These are phyloP conservation scores for Colinus virginianus DNA, from an alignment of 2,113 vertebrate species.

Conservation along the genomic window DNA sequence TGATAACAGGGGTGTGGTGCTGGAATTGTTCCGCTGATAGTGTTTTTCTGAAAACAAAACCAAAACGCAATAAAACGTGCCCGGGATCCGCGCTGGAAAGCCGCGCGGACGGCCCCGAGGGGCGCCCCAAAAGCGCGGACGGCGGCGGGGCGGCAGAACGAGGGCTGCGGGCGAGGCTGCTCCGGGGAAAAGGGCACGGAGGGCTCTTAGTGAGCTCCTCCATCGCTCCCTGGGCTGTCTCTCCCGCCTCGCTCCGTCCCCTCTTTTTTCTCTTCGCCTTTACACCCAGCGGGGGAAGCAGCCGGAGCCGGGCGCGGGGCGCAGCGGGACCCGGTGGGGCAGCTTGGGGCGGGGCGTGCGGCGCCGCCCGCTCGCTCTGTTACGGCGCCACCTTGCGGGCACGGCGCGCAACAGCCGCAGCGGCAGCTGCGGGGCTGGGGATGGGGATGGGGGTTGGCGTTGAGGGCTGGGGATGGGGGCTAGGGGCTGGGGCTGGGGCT, in stretches of 20 bases:
- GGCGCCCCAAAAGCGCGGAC: background rate
- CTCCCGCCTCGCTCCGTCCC: background rate
- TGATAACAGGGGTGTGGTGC: slow-evolving; percentile 67
- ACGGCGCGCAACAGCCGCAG: background rate
- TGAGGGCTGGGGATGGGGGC: too few species aligned
- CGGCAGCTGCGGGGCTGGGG: background rate
- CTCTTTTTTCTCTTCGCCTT: background rate
- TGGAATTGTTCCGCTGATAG: slow-evolving; percentile 53
- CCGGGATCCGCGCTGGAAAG: background rate
- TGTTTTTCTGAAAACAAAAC: slow-evolving; percentile 18
- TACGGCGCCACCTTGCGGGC: slow-evolving; percentile 12
- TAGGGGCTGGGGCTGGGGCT: too few species aligned
- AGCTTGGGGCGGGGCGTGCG: background rate
- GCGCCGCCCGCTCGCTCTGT: background rate
- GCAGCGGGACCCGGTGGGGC: background rate
- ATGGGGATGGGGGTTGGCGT: too few species aligned
- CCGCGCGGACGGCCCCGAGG: background rate
- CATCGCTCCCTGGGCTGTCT: background rate
- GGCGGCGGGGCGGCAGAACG: background rate
- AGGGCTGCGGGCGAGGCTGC: background rate
- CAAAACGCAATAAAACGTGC: background rate
- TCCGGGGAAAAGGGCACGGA: background rate
- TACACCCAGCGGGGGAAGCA: fast-evolving
- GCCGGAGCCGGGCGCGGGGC: too few species aligned
- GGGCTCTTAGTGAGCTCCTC: background rate